phyloP scores from a whole-genome alignment of 2,113 vertebrate species.

The Burhinus bistriatus region DNA sequence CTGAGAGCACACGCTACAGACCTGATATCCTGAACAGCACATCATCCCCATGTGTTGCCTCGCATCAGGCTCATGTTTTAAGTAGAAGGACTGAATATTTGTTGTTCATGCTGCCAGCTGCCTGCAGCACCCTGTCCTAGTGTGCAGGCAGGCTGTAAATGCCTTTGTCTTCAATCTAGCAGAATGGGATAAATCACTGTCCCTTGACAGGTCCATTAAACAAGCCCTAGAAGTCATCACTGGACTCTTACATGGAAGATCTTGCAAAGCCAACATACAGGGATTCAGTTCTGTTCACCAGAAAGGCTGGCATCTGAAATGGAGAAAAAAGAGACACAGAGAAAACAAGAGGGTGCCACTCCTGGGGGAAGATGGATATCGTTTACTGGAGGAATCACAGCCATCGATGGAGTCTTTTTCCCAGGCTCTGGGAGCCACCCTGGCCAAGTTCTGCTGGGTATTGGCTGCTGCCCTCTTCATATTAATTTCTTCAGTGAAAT shows the following conservation, averaged over 20 bases:
- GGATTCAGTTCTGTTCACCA: not conserved
- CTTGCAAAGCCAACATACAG: not conserved
- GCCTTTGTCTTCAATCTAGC: not conserved
- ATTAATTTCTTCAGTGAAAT: conserved; percentile 58
- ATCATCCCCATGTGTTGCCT: not conserved
- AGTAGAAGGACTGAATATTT: not conserved
- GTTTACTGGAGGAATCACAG: not conserved
- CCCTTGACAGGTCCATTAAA: not conserved
- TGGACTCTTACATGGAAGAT: not conserved
- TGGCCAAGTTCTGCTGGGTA: not conserved
- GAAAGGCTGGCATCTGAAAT: not conserved
- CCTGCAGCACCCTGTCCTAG: not conserved
- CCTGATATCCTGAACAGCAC: conserved; percentile 6
- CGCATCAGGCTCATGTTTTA: not conserved
- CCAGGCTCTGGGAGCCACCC: not conserved
- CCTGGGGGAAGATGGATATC: not conserved
- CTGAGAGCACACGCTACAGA: not conserved
- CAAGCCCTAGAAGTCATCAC: not conserved
- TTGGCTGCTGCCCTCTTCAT: not conserved
- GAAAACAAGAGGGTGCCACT: not conserved
- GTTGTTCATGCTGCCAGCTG: not conserved
- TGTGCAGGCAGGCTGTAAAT: not conserved
- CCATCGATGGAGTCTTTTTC: not conserved
- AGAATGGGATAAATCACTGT: not conserved
- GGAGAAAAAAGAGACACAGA: not conserved